These are phyloP conservation scores for Scaptomyza parva DNA, from an alignment of 2,888 invertebrate species.

Conservation along the genomic window DNA sequence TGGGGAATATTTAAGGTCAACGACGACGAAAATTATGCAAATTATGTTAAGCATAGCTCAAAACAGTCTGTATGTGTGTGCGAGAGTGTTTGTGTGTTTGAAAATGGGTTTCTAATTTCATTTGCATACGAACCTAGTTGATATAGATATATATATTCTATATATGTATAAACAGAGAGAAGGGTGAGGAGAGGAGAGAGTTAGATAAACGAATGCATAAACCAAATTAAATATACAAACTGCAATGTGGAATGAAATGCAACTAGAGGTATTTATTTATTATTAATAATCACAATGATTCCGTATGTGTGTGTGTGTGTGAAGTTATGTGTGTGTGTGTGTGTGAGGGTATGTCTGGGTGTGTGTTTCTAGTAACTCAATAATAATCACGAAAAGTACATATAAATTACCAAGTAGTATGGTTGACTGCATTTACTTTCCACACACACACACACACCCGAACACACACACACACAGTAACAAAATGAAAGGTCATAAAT, in stretches of 20 bases:
- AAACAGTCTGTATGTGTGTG: slow-evolving; percentile 4
- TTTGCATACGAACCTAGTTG: slow-evolving; percentile 53
- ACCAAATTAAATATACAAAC: slow-evolving; percentile 57
- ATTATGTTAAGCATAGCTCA: slow-evolving; percentile 19
- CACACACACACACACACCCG: neutral
- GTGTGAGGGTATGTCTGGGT: too few species aligned
- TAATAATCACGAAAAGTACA: slow-evolving; percentile 10
- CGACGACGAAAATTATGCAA: slow-evolving; percentile 52
- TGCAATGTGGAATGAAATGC: slow-evolving; percentile 34
- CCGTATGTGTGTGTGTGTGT: slow-evolving; percentile 6
- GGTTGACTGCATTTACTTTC: slow-evolving; percentile 14
- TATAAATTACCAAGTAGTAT: slow-evolving; percentile 13
- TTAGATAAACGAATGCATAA: slow-evolving; percentile 48
- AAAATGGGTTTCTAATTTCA: slow-evolving; percentile 10
- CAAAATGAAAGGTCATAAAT: slow-evolving; percentile 2
- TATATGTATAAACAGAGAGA: too few species aligned
- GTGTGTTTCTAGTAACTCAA: slow-evolving; percentile 22
- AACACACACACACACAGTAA: neutral
- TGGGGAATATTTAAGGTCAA: slow-evolving; percentile 38
- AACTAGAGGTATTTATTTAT: slow-evolving; percentile 56
- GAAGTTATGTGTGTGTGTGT: too few species aligned
- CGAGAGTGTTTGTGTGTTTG: too few species aligned
- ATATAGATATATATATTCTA: neutral
- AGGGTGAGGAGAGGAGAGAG: slow-evolving; percentile 11
- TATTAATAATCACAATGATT: slow-evolving; percentile 37